Base-by-base conservation (phyloP, 2,797 vertebrate species). In the Argya squamiceps region DNA sequence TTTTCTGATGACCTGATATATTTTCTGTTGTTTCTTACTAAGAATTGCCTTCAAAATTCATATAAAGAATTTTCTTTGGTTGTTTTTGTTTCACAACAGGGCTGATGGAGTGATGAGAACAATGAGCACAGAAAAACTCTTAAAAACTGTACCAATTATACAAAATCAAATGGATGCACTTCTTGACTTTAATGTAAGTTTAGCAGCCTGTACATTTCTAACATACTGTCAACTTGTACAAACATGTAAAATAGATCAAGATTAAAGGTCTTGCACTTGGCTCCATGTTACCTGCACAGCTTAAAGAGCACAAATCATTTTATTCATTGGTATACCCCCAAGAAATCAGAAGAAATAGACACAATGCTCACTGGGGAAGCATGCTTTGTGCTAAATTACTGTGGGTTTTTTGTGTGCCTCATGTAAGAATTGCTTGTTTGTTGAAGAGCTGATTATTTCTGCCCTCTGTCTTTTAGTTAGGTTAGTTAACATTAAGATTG, bases 121-220 rank as follows among this genome's bases (percentile, higher is more conserved):
- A 96, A 99, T 99, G 99, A 99, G 98, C 97, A 99, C 99, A 97
- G 99, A 99, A 98, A 99, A 99, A 98, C 99, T 99, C 68, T 97
- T 99, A 88, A 99, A 99, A 98, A 99, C 99, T 39, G 98, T 99
- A 96, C 99, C 99, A 47, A 99, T 99, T 96, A 99, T 99, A 88
- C 99, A 99, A 96, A 99, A 99, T 98, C 99, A 99, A 97, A 99
- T 99, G 99, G 99, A 99, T 84, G 99, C 99, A 84, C 99, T 99
- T 89, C 99, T 99, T 46, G 99, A 99, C 94, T 99, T 99, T 98
- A 99, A 99, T 92, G 99, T 99, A 96, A 98, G 98, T 99, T 75
- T 92, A 73, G 46, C 60, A 76, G 9, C 12, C 11, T 6, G 3
- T 77, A 10, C 2, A 1, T 30, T 43, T 41, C 18, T 64, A 39